These are phyloP conservation scores for Coranthus polyacanthus DNA, from an alignment of 2,797 vertebrate genomes.

Conservation along the genomic window DNA sequence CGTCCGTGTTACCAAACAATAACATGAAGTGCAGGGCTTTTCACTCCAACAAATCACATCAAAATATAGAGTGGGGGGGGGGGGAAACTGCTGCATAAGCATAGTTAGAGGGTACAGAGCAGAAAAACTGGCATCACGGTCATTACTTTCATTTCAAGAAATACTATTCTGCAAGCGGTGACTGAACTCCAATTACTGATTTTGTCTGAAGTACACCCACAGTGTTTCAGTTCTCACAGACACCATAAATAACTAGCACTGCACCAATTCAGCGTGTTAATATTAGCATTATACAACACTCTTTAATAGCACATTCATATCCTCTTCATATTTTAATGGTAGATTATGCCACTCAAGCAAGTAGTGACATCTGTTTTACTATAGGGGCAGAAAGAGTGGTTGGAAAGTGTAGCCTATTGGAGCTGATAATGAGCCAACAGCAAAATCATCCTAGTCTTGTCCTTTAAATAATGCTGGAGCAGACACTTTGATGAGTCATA, in stretches of 20 bases:
- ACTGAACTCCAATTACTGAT: background rate
- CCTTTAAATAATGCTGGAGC: constrained; percentile 52
- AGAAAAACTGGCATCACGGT: constrained; percentile 1
- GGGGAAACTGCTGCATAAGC: background rate
- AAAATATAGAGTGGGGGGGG: constrained; percentile 11
- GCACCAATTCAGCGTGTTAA: constrained; percentile 42
- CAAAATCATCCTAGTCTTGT: constrained; percentile 37
- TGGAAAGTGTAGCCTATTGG: constrained; percentile 21
- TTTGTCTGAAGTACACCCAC: background rate
- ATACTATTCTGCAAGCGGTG: too few relatives aligned
- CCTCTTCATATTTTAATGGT: constrained; percentile 24
- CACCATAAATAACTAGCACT: background rate
- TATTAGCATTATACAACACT: constrained; percentile 23
- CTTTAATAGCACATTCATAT: constrained; percentile 23
- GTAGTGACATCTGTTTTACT: constrained; percentile 8
- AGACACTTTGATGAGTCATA: constrained; percentile 61
- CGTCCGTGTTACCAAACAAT: constrained; percentile 16
- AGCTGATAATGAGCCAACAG: constrained; percentile 56
- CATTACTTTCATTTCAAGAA: background rate
- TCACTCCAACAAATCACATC: constrained; percentile 5
- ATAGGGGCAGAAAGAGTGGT: constrained; percentile 15
- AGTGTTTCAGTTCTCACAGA: background rate
- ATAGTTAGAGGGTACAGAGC: background rate
- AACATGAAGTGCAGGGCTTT: constrained; percentile 21
- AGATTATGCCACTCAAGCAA: constrained; percentile 24